Conservation (phyloP, 2,797 vertebrate species). For the Percopsis omiscomaycus region DNA sequence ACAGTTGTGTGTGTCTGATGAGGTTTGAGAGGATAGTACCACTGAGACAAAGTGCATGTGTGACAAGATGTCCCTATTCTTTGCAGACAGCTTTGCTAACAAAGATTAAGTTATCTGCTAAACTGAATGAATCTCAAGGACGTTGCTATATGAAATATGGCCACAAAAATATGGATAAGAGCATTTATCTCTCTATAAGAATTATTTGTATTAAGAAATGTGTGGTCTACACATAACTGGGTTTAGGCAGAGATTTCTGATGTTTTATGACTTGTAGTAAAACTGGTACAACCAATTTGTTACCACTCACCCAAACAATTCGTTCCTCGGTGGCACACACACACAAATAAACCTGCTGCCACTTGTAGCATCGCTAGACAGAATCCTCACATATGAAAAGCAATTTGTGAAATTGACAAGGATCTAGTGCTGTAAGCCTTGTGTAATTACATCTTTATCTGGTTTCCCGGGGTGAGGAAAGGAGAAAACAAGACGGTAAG, state of each 20-base stretch:
- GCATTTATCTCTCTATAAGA: conserved; percentile 14
- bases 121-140: conserved; percentile 22
- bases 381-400: conserved; percentile 47
- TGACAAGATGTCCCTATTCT: not conserved
- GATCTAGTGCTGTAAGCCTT: conserved; percentile 51
- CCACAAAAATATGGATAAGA: conserved; percentile 28
- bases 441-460: conserved; percentile 42
- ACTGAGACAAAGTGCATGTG: conserved; percentile 11
- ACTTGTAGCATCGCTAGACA: conserved; percentile 45
- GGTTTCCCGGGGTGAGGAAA: conserved; percentile 51
- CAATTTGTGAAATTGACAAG: conserved; percentile 90
- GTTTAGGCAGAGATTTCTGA: conserved; percentile 26
- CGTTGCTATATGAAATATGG: conserved; percentile 11
- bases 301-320: conserved; percentile 28
- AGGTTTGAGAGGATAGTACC: conserved; percentile 26
- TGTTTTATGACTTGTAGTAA: conserved; percentile 24
- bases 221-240: conserved; percentile 15
- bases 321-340: not conserved
- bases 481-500: conserved; percentile 90
- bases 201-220: conserved; percentile 12
- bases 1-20: conserved; percentile 9
- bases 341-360: conserved; percentile 34
- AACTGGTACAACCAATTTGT: conserved; percentile 20
- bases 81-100: conserved; percentile 26
- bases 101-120: conserved; percentile 24